Evolutionary conservation across 2,888 invertebrate species (phyloP).

Genomic region (Hydraecia micacea): DNA sequence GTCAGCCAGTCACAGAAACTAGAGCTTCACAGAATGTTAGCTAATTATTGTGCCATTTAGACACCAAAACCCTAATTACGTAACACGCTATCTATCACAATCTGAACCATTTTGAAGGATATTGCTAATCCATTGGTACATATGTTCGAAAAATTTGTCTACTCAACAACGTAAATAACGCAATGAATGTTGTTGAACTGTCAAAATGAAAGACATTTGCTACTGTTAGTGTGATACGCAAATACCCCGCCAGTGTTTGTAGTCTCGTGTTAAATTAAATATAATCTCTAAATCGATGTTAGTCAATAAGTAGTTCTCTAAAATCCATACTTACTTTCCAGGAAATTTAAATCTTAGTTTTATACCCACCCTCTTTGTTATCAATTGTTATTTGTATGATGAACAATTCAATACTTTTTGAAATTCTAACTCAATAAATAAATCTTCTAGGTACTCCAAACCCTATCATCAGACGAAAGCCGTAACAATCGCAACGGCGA

Average conservation of each 20-base stretch:
- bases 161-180: no score
- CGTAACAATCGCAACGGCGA: conserved; percentile 90
- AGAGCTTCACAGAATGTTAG: neutral
- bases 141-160: no score
- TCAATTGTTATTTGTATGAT: neutral
- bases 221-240: no score
- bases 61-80: no score
- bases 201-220: no score
- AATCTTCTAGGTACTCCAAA: conserved; percentile 92
- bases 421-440: neutral
- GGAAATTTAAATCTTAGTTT: neutral
- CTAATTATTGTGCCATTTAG: neutral
- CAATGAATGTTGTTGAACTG: no score
- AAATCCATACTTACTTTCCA: neutral
- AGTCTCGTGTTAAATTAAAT: neutral
- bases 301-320: neutral
- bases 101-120: no score
- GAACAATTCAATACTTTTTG: neutral
- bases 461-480: conserved; percentile 94
- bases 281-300: neutral
- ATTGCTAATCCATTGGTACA: no score
- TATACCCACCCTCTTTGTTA: neutral
- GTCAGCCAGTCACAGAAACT: neutral
- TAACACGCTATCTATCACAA: no score
- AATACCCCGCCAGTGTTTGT: neutral